Conservation (phyloP, 2,113 vertebrate species). For the Brachyhypopomus occidentalis region DNA sequence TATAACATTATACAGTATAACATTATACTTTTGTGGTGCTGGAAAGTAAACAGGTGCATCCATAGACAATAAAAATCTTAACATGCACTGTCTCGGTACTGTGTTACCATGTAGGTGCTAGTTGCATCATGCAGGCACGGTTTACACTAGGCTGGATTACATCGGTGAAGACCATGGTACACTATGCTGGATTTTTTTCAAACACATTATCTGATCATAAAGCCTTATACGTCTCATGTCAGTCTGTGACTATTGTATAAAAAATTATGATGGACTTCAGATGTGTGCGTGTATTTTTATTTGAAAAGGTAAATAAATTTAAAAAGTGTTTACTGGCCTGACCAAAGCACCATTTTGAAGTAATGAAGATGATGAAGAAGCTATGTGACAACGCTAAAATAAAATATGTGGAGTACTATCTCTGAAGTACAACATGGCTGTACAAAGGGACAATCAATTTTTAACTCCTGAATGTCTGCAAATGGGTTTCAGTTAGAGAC, state of each 20-base stretch:
- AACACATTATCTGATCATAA: slow-evolving; percentile 65
- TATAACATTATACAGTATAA: slow-evolving; percentile 6
- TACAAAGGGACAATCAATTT: neutral
- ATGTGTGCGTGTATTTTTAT: slow-evolving; percentile 66
- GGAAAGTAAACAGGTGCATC: slow-evolving; percentile 45
- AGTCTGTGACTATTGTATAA: slow-evolving; percentile 72
- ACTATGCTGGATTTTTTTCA: slow-evolving; percentile 65
- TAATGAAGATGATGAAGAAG: slow-evolving; percentile 3
- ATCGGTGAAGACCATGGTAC: slow-evolving; percentile 43
- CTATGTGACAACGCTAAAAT: neutral
- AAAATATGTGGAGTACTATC: neutral
- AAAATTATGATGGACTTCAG: slow-evolving; percentile 59
- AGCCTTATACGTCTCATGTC: slow-evolving; percentile 75
- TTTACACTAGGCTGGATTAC: slow-evolving; percentile 55
- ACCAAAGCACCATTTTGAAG: slow-evolving; percentile 45
- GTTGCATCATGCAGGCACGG: slow-evolving; percentile 56
- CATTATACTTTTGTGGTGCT: slow-evolving; percentile 60
- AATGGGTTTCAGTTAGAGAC: neutral
- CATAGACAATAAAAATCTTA: slow-evolving; percentile 31
- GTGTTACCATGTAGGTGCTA: slow-evolving; percentile 70
- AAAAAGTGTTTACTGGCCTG: slow-evolving; percentile 69
- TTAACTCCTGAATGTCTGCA: neutral
- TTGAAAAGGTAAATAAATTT: slow-evolving; percentile 65
- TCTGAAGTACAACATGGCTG: neutral
- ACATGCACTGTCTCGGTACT: slow-evolving; percentile 47